phyloP scores from a whole-genome alignment of 2,797 vertebrate genomes.

The Pogoniulus pusillus region DNA sequence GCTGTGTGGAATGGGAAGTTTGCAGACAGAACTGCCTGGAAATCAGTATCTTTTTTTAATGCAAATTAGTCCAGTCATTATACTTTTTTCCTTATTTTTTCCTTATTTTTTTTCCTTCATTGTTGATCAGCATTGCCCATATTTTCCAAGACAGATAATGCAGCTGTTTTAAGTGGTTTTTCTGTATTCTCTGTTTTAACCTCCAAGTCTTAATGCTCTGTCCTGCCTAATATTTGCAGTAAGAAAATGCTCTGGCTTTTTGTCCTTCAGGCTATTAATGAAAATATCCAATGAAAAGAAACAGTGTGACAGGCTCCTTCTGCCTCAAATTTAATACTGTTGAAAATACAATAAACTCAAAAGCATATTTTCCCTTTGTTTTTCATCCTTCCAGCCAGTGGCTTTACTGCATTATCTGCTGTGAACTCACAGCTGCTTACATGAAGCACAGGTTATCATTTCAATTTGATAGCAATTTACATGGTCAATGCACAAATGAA shows the following conservation, averaged over 20 bases:
- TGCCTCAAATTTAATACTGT: not conserved
- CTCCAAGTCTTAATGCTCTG: not conserved
- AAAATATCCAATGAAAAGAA: not conserved
- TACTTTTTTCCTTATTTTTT: not conserved
- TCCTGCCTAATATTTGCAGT: not conserved
- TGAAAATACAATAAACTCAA: conserved; percentile 17
- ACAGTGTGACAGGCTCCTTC: not conserved
- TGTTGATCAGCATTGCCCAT: not conserved
- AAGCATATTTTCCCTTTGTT: conserved; percentile 13
- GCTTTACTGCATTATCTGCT: not conserved
- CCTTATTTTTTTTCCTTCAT: no score
- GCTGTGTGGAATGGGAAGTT: not conserved
- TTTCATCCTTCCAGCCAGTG: not conserved
- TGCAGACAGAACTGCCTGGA: not conserved
- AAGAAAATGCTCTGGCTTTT: not conserved
- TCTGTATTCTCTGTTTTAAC: not conserved
- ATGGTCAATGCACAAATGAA: not conserved
- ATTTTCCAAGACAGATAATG: not conserved
- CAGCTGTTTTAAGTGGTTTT: not conserved
- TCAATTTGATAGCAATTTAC: not conserved
- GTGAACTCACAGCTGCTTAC: not conserved
- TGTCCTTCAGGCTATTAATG: not conserved
- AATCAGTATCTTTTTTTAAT: not conserved
- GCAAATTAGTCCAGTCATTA: not conserved
- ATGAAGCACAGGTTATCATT: conserved; percentile 21